phyloP scores from a whole-genome alignment of 2,113 vertebrate species.

The Ptilonorhynchus violaceus region DNA sequence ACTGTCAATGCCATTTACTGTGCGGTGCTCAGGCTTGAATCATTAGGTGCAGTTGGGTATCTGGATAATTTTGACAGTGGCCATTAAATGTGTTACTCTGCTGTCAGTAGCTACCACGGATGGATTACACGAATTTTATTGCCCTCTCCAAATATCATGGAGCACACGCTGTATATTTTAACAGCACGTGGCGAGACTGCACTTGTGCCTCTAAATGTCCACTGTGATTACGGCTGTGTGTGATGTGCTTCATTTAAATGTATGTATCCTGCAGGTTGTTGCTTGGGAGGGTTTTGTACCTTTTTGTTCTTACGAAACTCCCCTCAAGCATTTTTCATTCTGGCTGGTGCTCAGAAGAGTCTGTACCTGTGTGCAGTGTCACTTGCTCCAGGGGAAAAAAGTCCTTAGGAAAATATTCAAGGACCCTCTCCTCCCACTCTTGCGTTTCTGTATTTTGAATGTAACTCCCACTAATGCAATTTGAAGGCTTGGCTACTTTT shows the following conservation, averaged over 20 bases:
- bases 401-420: background rate
- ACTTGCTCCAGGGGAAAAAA: background rate
- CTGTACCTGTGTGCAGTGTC: background rate
- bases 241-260: background rate
- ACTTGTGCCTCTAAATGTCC: background rate
- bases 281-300: background rate
- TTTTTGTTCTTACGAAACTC: background rate
- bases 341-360: background rate
- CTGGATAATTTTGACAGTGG: background rate
- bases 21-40: background rate
- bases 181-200: background rate
- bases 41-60: background rate
- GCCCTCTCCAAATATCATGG: background rate
- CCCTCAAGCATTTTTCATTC: background rate
- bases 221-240: background rate
- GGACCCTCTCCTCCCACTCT: too few species aligned
- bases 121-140: background rate
- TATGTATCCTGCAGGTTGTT: background rate
- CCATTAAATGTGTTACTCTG: background rate
- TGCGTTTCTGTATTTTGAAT: background rate
- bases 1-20: background rate
- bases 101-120: background rate
- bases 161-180: fast-evolving
- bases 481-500: background rate
- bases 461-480: background rate